Evolutionary conservation across 2,113 vertebrate species (phyloP).

Genomic region (Thymallus thymallus): DNA sequence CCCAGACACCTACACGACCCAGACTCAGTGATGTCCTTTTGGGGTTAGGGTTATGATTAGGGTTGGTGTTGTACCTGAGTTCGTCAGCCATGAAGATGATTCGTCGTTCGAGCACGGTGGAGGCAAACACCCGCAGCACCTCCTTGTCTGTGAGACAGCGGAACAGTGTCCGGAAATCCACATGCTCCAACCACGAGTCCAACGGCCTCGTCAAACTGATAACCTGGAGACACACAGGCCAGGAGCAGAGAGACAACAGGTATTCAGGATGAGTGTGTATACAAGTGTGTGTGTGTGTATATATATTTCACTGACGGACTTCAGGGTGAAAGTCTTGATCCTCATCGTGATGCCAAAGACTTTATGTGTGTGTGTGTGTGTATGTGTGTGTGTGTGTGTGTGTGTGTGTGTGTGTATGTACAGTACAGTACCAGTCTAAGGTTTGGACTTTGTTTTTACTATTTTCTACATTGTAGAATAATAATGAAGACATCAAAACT

Average conservation of each 20-base stretch:
- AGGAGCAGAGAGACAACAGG: background rate
- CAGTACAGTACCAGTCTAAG: too few species aligned
- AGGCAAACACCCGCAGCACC: slow-evolving; percentile 81
- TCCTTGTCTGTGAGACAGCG: slow-evolving; percentile 68
- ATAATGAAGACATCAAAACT: too few species aligned
- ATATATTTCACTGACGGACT: too few species aligned
- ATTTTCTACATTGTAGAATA: too few species aligned
- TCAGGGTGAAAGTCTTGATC: too few species aligned
- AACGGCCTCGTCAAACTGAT: slow-evolving; percentile 80
- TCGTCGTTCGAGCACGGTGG: slow-evolving; percentile 75
- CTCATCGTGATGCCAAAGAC: too few species aligned
- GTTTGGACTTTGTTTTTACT: too few species aligned
- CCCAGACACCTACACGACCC: background rate
- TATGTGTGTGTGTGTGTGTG: too few species aligned
- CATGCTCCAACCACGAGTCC: slow-evolving; percentile 83
- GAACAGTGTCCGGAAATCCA: slow-evolving; percentile 80
- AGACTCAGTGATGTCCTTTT: background rate
- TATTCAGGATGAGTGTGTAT: background rate
- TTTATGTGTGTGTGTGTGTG: background rate
- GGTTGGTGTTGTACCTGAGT: slow-evolving; percentile 71
- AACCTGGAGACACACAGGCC: slow-evolving; percentile 60
- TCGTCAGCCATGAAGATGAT: slow-evolving; percentile 82
- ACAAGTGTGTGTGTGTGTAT: background rate
- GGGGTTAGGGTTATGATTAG: too few species aligned
- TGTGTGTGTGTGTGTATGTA: too few species aligned